phyloP scores from a whole-genome alignment of 2,888 invertebrate genomes.

The Cloeon dipterum region DNA sequence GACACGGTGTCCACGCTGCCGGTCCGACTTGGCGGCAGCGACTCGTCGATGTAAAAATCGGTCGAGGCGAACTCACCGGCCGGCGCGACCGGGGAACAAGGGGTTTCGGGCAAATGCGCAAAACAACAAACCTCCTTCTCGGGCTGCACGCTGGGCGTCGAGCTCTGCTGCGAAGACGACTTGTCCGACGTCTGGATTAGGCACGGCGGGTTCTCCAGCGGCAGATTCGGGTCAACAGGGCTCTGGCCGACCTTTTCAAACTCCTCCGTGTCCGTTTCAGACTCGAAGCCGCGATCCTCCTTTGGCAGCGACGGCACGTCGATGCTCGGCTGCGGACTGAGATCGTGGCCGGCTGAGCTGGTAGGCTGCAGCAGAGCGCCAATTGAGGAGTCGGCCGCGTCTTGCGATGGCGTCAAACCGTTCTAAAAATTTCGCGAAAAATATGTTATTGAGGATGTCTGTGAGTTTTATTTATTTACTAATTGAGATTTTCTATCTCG shows the following conservation, averaged over 20 bases:
- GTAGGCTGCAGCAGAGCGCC: background rate
- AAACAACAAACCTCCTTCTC: conserved; percentile 31
- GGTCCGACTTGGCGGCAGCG: conserved; percentile 62
- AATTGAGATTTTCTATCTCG: too few species aligned
- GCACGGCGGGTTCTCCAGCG: conserved; percentile 5
- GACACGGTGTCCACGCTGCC: conserved; percentile 29
- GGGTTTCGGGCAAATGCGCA: conserved; percentile 15
- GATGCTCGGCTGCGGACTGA: background rate
- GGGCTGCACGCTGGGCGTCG: conserved; percentile 14
- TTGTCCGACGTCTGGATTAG: conserved; percentile 5
- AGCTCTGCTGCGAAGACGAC: conserved; percentile 2
- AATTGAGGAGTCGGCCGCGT: background rate
- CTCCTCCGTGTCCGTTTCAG: conserved; percentile 60
- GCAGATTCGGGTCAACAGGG: conserved; percentile 19
- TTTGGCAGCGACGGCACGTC: background rate
- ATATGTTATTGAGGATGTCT: too few species aligned
- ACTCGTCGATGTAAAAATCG: conserved; percentile 75
- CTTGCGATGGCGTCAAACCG: too few species aligned
- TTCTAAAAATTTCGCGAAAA: too few species aligned
- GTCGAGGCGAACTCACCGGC: conserved; percentile 47
- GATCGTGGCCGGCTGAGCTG: background rate
- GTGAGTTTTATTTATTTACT: too few species aligned
- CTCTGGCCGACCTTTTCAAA: conserved; percentile 55
- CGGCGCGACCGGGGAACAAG: conserved; percentile 16
- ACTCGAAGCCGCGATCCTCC: conserved; percentile 37